Percentiles rank a stretch among this genome's conserved stretches.
Conservation (phyloP, 2,113 vertebrate species). For the Sorex araneus region DNA sequence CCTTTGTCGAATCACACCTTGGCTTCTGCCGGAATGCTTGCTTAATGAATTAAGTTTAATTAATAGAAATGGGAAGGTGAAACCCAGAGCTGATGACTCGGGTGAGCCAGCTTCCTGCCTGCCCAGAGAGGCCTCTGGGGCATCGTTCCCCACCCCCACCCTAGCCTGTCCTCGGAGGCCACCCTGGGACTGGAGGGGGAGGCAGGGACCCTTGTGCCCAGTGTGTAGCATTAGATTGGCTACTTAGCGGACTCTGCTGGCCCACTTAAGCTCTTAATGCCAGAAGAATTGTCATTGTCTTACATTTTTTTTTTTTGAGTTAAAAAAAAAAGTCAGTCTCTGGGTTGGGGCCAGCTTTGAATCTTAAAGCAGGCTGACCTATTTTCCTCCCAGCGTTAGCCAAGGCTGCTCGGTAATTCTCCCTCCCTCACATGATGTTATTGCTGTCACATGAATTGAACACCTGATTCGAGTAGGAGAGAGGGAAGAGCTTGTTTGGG, state of each 20-base stretch:
- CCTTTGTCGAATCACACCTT: constrained; percentile 75
- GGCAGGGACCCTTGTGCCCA: not conserved
- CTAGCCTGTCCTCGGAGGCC: not conserved
- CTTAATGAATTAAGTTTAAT: constrained; percentile 76
- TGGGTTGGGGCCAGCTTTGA: constrained; percentile 58
- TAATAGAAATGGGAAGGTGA: constrained; percentile 80
- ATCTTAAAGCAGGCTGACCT: constrained; percentile 78
- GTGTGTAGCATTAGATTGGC: constrained; percentile 2
- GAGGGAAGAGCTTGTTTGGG: constrained; percentile 20
- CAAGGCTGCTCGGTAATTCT: constrained; percentile 73
- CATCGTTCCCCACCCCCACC: not conserved
- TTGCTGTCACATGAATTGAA: constrained; percentile 57
- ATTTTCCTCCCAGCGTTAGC: constrained; percentile 65
- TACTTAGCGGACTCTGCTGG: constrained; percentile 57
- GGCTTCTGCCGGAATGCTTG: constrained; percentile 80
- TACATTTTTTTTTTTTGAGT: not conserved
- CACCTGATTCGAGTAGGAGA: not conserved
- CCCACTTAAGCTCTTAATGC: constrained; percentile 35
- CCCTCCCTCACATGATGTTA: constrained; percentile 33
- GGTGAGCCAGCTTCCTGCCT: not conserved
- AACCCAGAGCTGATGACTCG: not conserved
- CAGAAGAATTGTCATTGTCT: constrained; percentile 60
- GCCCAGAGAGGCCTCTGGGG: not conserved
- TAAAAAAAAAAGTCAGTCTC: constrained; percentile 43
- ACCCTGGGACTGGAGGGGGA: too few species aligned